Base-by-base conservation (phyloP, 2,797 vertebrate species). In the Arnoldichthys spilopterus region DNA sequence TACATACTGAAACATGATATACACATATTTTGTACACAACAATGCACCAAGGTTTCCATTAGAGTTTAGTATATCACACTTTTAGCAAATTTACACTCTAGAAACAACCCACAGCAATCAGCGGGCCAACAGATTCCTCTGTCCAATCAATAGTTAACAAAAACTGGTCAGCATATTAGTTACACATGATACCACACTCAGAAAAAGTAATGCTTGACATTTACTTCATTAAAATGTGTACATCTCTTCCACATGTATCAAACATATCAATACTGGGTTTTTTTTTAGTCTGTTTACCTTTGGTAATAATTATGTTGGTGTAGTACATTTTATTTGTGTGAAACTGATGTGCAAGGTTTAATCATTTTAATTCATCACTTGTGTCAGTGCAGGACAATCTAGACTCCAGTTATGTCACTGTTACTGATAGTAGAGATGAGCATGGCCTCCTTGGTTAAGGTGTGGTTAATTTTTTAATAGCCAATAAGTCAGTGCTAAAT, bases 1-100 rank as follows among this genome's bases (percentile, higher is more conserved):
- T 70, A 61, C 18, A 77, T 26, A 74, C 15, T 72, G n/a, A 79
- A 61, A 62, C 79, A 73, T 30, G 45, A 84, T 82, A 84, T 84
- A 84, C 79, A 84, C 12, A 81, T 22, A 66, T 45, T 49, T 28
- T 72, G 37, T 76, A 47, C 62, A 78, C 28, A 54, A 79, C 68
- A 79, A 49, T 72, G 78, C 71, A 81, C 47, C 74, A 77, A 28
- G 58, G 47, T 75, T 40, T 77, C 47, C 5, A 72, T 16, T 24
- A 53, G 6, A 28, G 16, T 61, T 28, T 54, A 74, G 34, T 18
- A 28, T 1, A 82, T 26, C 56, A 58, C 26, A 61, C 13, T 30
- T 68, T 26, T n/a, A 67, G 20, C 6, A 32, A 4, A 15, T 53
- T 43, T 30, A 71, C 45, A 64, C 24, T 4, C 4, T 49, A 28